Evolutionary conservation across 2,888 invertebrate genomes (phyloP).

Genomic region (Clanis bilineata): DNA sequence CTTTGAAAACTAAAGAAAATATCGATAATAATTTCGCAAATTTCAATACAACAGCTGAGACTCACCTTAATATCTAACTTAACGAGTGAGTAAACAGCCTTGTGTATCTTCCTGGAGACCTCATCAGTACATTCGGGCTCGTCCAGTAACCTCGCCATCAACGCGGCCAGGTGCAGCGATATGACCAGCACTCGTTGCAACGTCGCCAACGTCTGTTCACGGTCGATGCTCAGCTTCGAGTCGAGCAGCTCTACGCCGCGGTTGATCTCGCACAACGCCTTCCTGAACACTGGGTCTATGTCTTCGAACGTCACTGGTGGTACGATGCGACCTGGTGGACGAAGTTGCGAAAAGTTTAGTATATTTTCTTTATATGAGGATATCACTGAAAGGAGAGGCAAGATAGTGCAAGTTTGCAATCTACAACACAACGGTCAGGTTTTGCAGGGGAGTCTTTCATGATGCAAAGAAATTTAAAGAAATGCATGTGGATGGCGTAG

Average conservation of each 20-base stretch:
- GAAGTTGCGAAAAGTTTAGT: neutral
- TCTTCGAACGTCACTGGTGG: conserved; percentile 92
- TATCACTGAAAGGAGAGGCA: too few species aligned
- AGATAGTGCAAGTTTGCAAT: too few species aligned
- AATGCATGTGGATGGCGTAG: too few species aligned
- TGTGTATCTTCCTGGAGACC: conserved; percentile 83
- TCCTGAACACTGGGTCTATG: conserved; percentile 90
- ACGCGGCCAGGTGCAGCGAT: conserved; percentile 90
- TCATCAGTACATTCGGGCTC: conserved; percentile 77
- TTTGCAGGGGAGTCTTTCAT: too few species aligned
- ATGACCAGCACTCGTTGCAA: conserved; percentile 93
- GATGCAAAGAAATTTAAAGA: too few species aligned
- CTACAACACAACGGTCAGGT: too few species aligned
- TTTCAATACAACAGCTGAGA: neutral
- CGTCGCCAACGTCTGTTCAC: conserved; percentile 86
- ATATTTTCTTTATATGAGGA: neutral
- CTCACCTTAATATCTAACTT: conserved; percentile 85
- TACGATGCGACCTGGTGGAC: conserved; percentile 83
- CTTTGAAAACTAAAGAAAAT: too few species aligned
- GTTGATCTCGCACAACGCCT: conserved; percentile 90
- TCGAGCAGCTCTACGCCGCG: conserved; percentile 84
- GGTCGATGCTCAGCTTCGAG: conserved; percentile 83
- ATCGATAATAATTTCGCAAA: neutral
- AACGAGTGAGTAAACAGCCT: conserved; percentile 89
- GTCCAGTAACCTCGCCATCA: conserved; percentile 86